Evolutionary conservation across 2,113 vertebrate genomes (phyloP).

Genomic region (Plecotus auritus): DNA sequence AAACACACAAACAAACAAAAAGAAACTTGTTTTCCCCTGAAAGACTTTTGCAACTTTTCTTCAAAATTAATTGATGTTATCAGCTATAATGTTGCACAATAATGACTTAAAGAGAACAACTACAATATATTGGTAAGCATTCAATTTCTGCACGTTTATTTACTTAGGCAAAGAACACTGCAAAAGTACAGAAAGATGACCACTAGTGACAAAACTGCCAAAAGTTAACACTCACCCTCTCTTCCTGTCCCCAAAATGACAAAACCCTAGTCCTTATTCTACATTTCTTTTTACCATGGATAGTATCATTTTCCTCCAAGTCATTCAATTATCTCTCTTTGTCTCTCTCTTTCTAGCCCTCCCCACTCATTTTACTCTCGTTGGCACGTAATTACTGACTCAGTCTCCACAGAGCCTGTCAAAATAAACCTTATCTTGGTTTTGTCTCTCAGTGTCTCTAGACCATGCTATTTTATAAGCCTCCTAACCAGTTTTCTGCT

Average conservation of each 20-base stretch:
- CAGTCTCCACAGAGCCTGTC: background rate
- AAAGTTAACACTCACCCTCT: background rate
- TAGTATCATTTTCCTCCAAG: background rate
- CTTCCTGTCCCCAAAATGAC: background rate
- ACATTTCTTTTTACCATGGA: background rate
- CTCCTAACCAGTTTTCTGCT: background rate
- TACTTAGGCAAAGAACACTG: background rate
- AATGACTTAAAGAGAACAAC: background rate
- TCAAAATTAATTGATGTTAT: conserved; percentile 7
- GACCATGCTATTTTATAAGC: background rate
- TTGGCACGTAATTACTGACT: background rate
- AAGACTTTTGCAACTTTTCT: background rate
- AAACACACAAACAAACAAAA: too few relatives aligned
- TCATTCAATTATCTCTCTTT: background rate
- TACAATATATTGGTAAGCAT: background rate
- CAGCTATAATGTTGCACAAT: background rate
- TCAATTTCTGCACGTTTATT: background rate
- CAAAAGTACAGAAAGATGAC: background rate
- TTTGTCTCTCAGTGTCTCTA: background rate
- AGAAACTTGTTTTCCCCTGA: background rate
- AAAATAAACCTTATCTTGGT: background rate
- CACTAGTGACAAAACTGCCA: background rate
- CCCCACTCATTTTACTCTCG: background rate
- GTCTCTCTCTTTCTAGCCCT: background rate
- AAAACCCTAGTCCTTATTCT: background rate